Evolutionary conservation across 2,113 vertebrate species (phyloP).

Genomic region (Nesospiza acunhae): DNA sequence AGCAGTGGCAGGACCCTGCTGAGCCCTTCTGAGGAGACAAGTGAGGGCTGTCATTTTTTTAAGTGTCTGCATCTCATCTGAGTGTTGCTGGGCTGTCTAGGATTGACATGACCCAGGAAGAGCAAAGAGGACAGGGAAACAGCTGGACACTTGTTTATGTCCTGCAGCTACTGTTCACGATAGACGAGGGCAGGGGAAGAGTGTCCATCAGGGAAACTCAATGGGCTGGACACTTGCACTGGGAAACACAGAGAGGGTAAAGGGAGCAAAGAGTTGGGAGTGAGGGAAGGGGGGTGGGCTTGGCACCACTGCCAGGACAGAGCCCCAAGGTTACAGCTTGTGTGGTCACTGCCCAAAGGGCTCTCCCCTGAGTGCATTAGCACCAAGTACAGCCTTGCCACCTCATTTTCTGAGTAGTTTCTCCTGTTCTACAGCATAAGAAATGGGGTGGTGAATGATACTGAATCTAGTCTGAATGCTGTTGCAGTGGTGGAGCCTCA

Average conservation of each 20-base stretch:
- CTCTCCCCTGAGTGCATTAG: background rate
- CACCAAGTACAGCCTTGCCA: background rate
- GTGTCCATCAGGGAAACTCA: background rate
- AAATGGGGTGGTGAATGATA: background rate
- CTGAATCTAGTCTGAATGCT: background rate
- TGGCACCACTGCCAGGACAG: background rate
- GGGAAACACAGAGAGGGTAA: background rate
- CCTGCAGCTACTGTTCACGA: background rate
- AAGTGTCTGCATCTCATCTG: background rate
- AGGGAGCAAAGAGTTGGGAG: background rate
- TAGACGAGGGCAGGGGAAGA: background rate
- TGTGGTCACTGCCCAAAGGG: background rate
- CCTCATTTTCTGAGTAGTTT: background rate
- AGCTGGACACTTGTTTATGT: background rate
- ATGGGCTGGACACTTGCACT: background rate
- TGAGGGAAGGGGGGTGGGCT: background rate
- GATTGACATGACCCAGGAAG: background rate
- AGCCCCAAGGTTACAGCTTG: background rate
- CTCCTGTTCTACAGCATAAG: background rate
- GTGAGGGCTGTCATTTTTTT: background rate
- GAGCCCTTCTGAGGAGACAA: background rate
- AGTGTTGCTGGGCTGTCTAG: background rate
- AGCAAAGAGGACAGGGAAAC: background rate
- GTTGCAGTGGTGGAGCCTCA: background rate
- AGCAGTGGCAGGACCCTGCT: background rate